phyloP scores from a whole-genome alignment of 2,888 invertebrate genomes.

The Drosophila robusta region DNA sequence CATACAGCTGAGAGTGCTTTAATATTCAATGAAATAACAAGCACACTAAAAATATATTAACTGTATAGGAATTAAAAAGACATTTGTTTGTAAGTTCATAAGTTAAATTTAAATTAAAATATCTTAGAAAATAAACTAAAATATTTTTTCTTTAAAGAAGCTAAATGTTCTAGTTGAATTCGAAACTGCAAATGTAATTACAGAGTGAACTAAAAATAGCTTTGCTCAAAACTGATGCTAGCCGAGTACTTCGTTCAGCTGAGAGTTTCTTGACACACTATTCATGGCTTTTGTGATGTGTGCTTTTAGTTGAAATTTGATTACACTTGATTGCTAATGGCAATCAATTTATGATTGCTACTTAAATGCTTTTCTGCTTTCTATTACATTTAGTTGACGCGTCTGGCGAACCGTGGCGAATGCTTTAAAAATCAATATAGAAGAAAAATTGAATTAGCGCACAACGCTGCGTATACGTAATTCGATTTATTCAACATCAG shows the following conservation, averaged over 20 bases:
- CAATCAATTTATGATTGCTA: conserved; percentile 65
- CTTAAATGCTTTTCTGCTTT: conserved; percentile 60
- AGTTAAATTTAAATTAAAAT: neutral
- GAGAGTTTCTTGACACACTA: conserved; percentile 13
- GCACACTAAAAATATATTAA: no score
- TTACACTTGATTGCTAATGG: conserved; percentile 60
- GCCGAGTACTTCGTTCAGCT: conserved; percentile 1
- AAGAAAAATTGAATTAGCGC: conserved; percentile 53
- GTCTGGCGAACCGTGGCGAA: conserved; percentile 5
- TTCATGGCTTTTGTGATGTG: conserved; percentile 25
- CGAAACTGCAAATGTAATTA: conserved; percentile 1
- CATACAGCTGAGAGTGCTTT: no score
- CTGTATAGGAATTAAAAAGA: no score
- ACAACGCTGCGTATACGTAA: conserved; percentile 53
- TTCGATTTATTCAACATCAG: conserved; percentile 31
- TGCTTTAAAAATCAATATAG: conserved; percentile 57
- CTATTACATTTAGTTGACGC: conserved; percentile 43
- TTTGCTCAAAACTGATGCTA: neutral
- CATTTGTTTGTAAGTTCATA: neutral
- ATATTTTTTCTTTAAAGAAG: no score
- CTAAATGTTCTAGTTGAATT: neutral
- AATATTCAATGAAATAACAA: no score
- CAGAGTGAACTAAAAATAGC: conserved; percentile 19
- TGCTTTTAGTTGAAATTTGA: conserved; percentile 64
- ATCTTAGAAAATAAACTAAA: neutral